Percentiles rank a stretch among this genome's conserved stretches.
These are phyloP conservation scores for Lottia gigantea DNA, from an alignment of 2,888 invertebrate genomes.

Conservation along the genomic window DNA sequence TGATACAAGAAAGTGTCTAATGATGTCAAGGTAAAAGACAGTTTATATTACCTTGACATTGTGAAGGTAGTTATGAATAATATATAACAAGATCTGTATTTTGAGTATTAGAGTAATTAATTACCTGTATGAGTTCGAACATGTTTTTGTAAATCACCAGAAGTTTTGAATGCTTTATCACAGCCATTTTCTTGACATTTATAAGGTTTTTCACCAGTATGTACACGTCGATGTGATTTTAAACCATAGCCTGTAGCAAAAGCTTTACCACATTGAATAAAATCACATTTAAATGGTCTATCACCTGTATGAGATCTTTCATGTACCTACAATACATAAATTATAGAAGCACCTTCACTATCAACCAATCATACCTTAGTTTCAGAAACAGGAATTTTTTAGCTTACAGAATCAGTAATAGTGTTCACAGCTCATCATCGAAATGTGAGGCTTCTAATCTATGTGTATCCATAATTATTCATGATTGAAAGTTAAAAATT, in stretches of 20 bases:
- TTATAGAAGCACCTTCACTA: too few relatives aligned
- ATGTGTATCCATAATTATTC: too few relatives aligned
- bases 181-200: constrained; percentile 71
- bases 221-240: constrained; percentile 74
- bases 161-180: constrained; percentile 74
- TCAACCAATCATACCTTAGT: too few relatives aligned
- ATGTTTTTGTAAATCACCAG: constrained; percentile 75
- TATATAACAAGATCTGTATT: too few relatives aligned
- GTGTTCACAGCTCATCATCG: too few relatives aligned
- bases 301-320: constrained; percentile 69
- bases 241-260: constrained; percentile 71
- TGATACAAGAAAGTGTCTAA: background rate
- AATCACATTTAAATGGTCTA: constrained; percentile 68
- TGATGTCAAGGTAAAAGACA: too few relatives aligned
- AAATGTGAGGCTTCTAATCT: too few relatives aligned
- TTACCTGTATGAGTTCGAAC: constrained; percentile 74
- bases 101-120: too few relatives aligned
- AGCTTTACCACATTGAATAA: constrained; percentile 65
- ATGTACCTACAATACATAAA: constrained; percentile 63
- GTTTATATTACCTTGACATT: background rate
- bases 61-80: too few relatives aligned
- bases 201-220: constrained; percentile 75
- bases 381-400: too few relatives aligned
- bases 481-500: too few relatives aligned
- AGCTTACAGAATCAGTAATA: too few relatives aligned